These are phyloP conservation scores for Apotomis turbidana DNA, from an alignment of 2,888 invertebrate species.

Conservation along the genomic window DNA sequence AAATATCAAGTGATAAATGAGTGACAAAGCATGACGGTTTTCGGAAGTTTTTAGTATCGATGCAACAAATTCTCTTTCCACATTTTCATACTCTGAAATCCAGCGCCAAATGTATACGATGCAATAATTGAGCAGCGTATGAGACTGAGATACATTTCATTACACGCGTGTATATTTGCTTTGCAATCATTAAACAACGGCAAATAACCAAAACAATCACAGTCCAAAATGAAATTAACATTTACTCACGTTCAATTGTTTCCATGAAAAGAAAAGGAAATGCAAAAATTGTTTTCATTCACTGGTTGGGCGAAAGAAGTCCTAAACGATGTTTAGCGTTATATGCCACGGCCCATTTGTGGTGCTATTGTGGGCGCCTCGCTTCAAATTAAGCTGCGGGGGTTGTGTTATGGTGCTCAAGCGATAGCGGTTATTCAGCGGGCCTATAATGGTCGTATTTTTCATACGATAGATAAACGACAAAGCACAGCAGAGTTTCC, in stretches of 20 bases:
- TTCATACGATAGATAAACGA: too few species aligned
- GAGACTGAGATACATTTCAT: too few species aligned
- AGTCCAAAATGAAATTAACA: constrained; percentile 14
- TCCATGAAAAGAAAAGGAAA: constrained; percentile 16
- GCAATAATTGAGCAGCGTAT: too few species aligned
- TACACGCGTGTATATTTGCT: too few species aligned
- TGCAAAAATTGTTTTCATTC: constrained; percentile 28
- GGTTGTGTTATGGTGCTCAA: not conserved
- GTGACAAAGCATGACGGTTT: too few species aligned
- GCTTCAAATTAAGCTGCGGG: constrained; percentile 30
- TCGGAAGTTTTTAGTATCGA: too few species aligned
- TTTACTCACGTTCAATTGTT: constrained; percentile 27
- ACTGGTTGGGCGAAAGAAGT: constrained; percentile 23
- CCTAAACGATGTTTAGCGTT: constrained; percentile 34
- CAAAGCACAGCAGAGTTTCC: too few species aligned
- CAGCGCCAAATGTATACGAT: too few species aligned
- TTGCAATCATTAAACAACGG: not conserved
- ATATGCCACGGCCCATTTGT: constrained; percentile 30
- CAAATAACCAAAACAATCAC: constrained; percentile 9
- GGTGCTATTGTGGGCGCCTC: constrained; percentile 25
- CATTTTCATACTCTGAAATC: too few species aligned
- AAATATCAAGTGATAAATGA: too few species aligned
- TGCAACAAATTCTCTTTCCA: too few species aligned
- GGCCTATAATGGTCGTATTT: too few species aligned
- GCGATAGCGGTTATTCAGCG: constrained; percentile 9